These are phyloP conservation scores for Lysandra bellargus DNA, from an alignment of 2,888 invertebrate genomes.

Conservation along the genomic window DNA sequence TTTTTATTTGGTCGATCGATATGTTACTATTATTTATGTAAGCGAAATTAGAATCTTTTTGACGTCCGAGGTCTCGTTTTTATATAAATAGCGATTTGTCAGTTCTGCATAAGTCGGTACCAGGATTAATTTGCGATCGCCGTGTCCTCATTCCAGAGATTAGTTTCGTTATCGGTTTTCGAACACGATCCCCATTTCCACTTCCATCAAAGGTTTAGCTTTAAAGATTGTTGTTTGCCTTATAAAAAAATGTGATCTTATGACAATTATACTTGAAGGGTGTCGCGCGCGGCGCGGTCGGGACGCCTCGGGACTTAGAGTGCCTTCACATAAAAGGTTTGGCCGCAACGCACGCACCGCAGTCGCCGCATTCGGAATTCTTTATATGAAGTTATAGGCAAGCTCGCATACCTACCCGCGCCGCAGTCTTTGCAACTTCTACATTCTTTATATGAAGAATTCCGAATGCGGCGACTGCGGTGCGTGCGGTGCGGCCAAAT, in stretches of 20 bases:
- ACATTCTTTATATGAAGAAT: too few relatives aligned
- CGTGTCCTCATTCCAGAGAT: slow-evolving; percentile 58
- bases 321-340: neutral
- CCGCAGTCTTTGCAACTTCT: too few relatives aligned
- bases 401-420: too few relatives aligned
- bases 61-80: slow-evolving; percentile 64
- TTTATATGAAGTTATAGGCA: too few relatives aligned
- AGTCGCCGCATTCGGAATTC: too few relatives aligned
- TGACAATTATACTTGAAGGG: slow-evolving; percentile 76
- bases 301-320: slow-evolving; percentile 39
- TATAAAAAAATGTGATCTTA: slow-evolving; percentile 80
- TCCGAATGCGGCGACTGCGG: too few relatives aligned
- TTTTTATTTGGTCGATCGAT: slow-evolving; percentile 48
- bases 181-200: slow-evolving; percentile 52
- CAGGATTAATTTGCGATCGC: slow-evolving; percentile 44
- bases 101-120: slow-evolving; percentile 17
- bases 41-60: slow-evolving; percentile 61
- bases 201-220: slow-evolving; percentile 75
- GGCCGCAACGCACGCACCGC: too few relatives aligned
- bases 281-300: slow-evolving; percentile 58
- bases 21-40: slow-evolving; percentile 43
- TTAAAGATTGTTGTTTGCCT: slow-evolving; percentile 81
- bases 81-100: slow-evolving; percentile 71
- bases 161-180: slow-evolving; percentile 60
- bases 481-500: too few relatives aligned